Conservation (phyloP, 1,140 invertebrate genomes). For the Drosophila sulfurigaster region DNA sequence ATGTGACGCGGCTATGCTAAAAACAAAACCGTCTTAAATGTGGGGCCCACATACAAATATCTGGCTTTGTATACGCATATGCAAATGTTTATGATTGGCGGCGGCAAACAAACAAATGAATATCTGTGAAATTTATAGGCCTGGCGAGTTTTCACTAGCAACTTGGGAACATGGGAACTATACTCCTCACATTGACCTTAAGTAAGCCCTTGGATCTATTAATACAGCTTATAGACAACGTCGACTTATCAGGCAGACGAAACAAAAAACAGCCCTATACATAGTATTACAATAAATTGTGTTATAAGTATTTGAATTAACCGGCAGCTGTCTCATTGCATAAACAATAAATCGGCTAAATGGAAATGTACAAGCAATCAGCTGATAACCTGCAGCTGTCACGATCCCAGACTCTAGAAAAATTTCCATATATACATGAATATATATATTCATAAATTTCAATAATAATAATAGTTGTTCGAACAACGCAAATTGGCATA, state of each 20-base stretch:
- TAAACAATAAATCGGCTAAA: conserved; percentile 29
- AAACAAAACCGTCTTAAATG: conserved; percentile 27
- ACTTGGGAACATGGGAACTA: conserved; percentile 15
- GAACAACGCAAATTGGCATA: conserved; percentile 30
- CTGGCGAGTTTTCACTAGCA: conserved; percentile 13
- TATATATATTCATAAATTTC: conserved; percentile 37
- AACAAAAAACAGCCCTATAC: conserved; percentile 17
- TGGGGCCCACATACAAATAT: conserved; percentile 48
- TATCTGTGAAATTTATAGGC: conserved; percentile 24
- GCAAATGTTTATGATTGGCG: conserved; percentile 74
- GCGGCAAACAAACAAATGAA: conserved; percentile 31
- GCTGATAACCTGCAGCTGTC: conserved; percentile 64
- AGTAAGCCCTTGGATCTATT: conserved; percentile 15
- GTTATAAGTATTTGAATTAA: conserved; percentile 41
- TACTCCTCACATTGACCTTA: conserved; percentile 2
- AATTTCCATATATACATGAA: conserved; percentile 6
- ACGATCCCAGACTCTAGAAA: conserved; percentile 32
- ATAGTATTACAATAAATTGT: conserved; percentile 49
- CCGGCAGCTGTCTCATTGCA: conserved; percentile 55
- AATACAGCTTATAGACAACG: conserved; percentile 61
- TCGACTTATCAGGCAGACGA: conserved; percentile 69
- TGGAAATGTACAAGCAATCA: conserved; percentile 28
- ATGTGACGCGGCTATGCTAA: conserved; percentile 74
- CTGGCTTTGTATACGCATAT: conserved; percentile 71
- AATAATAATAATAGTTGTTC: conserved; percentile 22